These are phyloP conservation scores for Eupithecia insigniata DNA, from an alignment of 2,888 invertebrate genomes.

Conservation along the genomic window DNA sequence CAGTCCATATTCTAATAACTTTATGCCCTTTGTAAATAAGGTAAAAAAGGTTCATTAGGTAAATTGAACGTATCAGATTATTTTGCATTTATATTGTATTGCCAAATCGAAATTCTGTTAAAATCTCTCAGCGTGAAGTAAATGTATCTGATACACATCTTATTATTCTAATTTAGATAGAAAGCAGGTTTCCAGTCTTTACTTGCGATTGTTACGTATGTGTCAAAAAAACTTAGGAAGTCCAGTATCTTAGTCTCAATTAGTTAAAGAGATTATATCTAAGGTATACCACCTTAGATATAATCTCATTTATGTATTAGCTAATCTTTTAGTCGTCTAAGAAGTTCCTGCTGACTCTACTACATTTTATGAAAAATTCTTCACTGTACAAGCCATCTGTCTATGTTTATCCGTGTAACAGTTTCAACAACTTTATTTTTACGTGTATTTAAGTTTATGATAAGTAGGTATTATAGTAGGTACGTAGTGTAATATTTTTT, in stretches of 20 bases:
- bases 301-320: too few species aligned
- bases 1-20: slow-evolving; percentile 56
- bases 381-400: too few species aligned
- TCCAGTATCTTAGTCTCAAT: not conserved
- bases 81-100: slow-evolving; percentile 71
- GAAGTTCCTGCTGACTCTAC: too few species aligned
- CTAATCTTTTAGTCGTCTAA: too few species aligned
- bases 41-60: slow-evolving; percentile 51
- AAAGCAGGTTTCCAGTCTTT: slow-evolving; percentile 6
- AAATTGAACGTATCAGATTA: slow-evolving; percentile 55
- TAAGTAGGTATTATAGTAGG: too few species aligned
- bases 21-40: slow-evolving; percentile 54
- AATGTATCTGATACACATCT: slow-evolving; percentile 64
- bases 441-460: too few species aligned
- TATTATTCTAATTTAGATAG: not conserved
- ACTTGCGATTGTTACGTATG: not conserved
- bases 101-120: slow-evolving; percentile 61
- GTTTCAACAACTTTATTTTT: too few species aligned
- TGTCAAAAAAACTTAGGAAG: not conserved
- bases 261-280: too few species aligned
- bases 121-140: slow-evolving; percentile 69
- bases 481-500: too few species aligned
- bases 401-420: too few species aligned
- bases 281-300: too few species aligned
- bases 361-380: too few species aligned